Evolutionary conservation across 2,113 vertebrate genomes (phyloP).

Genomic region (Hippocampus abdominalis): DNA sequence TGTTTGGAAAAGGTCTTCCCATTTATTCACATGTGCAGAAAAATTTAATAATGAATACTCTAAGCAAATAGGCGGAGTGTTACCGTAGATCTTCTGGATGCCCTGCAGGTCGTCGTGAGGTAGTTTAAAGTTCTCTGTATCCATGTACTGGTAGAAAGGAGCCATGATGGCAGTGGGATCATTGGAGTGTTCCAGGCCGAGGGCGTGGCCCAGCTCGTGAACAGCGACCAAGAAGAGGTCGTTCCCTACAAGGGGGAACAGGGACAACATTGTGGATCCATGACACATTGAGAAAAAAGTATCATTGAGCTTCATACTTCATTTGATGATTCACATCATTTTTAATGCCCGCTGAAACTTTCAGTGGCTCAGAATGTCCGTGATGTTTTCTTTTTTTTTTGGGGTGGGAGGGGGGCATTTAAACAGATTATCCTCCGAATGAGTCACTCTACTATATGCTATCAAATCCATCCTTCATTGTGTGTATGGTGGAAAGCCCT

Average conservation of each 20-base stretch:
- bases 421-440: background rate
- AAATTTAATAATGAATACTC: background rate
- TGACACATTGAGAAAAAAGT: background rate
- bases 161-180: conserved; percentile 80
- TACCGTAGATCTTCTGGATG: conserved; percentile 81
- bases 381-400: background rate
- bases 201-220: conserved; percentile 78
- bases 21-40: no score
- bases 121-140: conserved; percentile 78
- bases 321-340: background rate
- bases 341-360: background rate
- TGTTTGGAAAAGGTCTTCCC: no score
- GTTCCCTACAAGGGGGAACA: conserved; percentile 57
- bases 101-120: conserved; percentile 80
- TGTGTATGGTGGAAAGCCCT: background rate
- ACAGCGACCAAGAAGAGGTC: conserved; percentile 79
- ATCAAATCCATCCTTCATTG: background rate
- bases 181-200: conserved; percentile 78
- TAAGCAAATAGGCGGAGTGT: background rate
- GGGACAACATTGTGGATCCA: conserved; percentile 1
- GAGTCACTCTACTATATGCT: background rate
- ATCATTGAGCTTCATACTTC: background rate
- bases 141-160: conserved; percentile 81
- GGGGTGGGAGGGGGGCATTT: background rate
- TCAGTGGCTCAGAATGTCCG: background rate